Conservation (phyloP, 2,797 vertebrate species). For the Chiroxiphia lanceolata region DNA sequence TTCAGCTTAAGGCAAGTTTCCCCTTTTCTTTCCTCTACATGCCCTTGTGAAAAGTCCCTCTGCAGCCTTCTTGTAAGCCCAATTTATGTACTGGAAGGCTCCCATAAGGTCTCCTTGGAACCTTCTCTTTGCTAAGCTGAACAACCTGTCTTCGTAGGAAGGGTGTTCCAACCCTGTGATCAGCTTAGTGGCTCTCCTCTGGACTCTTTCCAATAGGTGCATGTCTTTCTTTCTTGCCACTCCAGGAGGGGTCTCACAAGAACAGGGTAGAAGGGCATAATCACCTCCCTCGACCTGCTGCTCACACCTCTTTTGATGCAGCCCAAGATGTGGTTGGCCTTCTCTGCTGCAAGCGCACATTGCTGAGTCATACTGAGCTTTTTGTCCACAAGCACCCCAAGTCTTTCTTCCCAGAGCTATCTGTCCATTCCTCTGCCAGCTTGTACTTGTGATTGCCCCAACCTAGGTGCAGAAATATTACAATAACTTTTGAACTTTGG, state of each 20-base stretch:
- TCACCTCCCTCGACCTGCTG: fast-evolving
- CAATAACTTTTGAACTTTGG: not conserved
- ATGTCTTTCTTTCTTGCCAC: not conserved
- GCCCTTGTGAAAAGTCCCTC: not conserved
- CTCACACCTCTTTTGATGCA: not conserved
- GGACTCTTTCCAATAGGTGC: not conserved
- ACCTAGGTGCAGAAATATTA: not conserved
- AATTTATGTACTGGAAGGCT: not conserved
- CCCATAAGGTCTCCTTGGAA: not conserved
- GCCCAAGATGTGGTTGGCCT: not conserved
- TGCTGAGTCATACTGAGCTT: not conserved
- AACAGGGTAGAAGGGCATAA: not conserved
- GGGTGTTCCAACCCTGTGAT: not conserved
- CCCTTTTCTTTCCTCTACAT: not conserved
- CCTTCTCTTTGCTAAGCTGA: not conserved
- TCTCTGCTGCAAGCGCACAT: not conserved
- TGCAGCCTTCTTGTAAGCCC: not conserved
- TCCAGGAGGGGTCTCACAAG: not conserved
- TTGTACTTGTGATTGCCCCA: not conserved
- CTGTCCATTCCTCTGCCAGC: not conserved
- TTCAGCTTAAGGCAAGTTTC: not conserved
- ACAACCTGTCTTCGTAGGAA: not conserved
- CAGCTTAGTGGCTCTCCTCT: not conserved
- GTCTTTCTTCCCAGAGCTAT: not conserved
- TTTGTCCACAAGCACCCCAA: not conserved